Percentiles rank a stretch among this genome's conserved stretches.
Conservation (phyloP, 2,888 invertebrate genomes). For the Teleiodes luculella region DNA sequence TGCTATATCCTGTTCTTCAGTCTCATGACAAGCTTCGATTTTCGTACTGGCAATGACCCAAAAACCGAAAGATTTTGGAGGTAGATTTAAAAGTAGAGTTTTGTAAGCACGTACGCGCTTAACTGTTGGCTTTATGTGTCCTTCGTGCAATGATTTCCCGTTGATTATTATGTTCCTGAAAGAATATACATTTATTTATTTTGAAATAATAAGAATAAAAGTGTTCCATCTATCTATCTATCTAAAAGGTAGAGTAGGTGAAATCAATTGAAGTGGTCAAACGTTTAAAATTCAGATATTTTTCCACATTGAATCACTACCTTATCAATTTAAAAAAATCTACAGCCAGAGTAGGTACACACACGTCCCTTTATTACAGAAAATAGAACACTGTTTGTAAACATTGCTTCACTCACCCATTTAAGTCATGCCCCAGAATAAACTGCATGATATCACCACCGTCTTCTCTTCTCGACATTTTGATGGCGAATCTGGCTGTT, state of each 20-base stretch:
- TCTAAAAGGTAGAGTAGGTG: too few relatives aligned
- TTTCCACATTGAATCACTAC: too few relatives aligned
- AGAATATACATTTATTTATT: too few relatives aligned
- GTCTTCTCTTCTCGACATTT: conserved; percentile 60
- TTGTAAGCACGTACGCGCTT: conserved; percentile 71
- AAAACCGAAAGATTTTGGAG: conserved; percentile 84
- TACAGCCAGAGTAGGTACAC: too few relatives aligned
- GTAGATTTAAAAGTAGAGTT: conserved; percentile 78
- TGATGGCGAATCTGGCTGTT: conserved; percentile 76
- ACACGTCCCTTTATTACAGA: too few relatives aligned
- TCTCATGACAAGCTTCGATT: conserved; percentile 74
- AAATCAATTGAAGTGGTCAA: too few relatives aligned
- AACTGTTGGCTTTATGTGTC: conserved; percentile 77
- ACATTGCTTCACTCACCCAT: conserved; percentile 50
- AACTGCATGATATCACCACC: conserved; percentile 79
- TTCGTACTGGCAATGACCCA: conserved; percentile 85
- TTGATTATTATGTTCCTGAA: conserved; percentile 82
- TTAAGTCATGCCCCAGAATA: conserved; percentile 63
- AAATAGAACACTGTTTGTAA: too few relatives aligned
- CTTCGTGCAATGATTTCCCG: conserved; percentile 77
- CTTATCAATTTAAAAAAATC: too few relatives aligned
- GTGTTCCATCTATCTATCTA: too few relatives aligned
- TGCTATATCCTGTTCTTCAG: conserved; percentile 24
- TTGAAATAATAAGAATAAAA: too few relatives aligned
- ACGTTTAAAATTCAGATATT: too few relatives aligned